Base-by-base conservation (phyloP, 2,888 invertebrate species). In the Melieria omissa region DNA sequence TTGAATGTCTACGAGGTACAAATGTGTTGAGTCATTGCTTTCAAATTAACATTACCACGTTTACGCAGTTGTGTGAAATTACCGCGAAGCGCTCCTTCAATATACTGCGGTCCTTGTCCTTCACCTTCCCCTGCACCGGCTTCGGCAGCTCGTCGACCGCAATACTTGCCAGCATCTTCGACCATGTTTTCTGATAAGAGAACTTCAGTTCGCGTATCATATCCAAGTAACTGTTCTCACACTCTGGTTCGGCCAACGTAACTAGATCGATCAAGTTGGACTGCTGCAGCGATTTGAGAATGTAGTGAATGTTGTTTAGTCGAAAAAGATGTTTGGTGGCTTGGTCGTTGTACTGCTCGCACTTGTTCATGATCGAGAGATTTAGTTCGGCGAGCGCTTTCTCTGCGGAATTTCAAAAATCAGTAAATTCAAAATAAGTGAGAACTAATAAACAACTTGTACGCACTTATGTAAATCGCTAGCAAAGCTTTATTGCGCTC, bases 221-320 rank as follows among this genome's bases (percentile, higher is more conserved):
- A 82, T 93, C 95, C 75, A 93, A 90, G 85, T 98, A 98, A 80
- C 92, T 93, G 75, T 92, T 90, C 83, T 95, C 95, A 80, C 96
- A 95, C 64, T 94, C 94, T 0, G 94, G 93, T 85, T 97, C 96
- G 0, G 94, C 93, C 73, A 95, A 87, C 74, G 91, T 89, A 64
- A 98, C 91, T 71, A 97, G 88, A 79, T 95, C 95, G 81, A 98
- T 88, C 4, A 98, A 88, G 29, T 92, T 93, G 73, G 94, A 95
- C 78, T 95, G 91, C 79, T 95, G 94, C 42, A 98, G 88, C 9
- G 97, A 95, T 88, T 96, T 97, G n/a, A 97, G 88, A 74, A 98
- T 93, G 83, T 98, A 97, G 85, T 97, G 93, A 77, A 95, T 96
- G 86, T 99, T 99, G 87, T 99, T 99, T 58, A 98, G 88, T 73